phyloP scores from a whole-genome alignment of 2,113 vertebrate species.

The Conger conger region DNA sequence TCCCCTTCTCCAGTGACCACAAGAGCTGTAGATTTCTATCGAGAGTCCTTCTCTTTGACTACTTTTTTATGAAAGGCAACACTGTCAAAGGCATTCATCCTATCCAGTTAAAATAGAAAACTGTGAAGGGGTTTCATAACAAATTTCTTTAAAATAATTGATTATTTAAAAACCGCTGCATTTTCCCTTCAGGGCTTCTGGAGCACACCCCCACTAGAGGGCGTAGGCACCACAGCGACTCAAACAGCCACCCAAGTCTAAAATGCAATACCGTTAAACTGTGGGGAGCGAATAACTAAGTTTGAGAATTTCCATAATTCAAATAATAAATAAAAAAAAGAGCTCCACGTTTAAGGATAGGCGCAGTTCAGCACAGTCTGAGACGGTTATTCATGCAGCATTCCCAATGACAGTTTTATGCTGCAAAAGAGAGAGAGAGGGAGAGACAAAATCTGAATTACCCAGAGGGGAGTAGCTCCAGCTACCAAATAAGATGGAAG shows the following conservation, averaged over 20 bases:
- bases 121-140: no score
- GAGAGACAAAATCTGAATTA: not conserved
- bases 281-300: not conserved
- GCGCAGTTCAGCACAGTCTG: not conserved
- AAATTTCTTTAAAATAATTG: no score
- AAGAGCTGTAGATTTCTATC: no score
- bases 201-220: not conserved
- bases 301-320: not conserved
- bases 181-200: not conserved
- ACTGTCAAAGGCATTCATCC: no score
- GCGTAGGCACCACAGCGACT: not conserved
- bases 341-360: not conserved
- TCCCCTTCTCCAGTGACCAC: no score
- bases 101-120: no score
- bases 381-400: not conserved
- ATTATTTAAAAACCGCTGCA: not conserved
- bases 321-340: not conserved
- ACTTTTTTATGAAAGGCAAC: no score
- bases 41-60: no score
- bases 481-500: not conserved
- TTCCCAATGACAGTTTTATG: not conserved
- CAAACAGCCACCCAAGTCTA: not conserved
- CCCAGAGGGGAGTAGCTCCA: not conserved
- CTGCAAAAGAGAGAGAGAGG: constrained; percentile 35
- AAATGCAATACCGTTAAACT: not conserved